Conservation (phyloP, 53 echinoderm and acorn worm species). For the Stichopus horrens region DNA sequence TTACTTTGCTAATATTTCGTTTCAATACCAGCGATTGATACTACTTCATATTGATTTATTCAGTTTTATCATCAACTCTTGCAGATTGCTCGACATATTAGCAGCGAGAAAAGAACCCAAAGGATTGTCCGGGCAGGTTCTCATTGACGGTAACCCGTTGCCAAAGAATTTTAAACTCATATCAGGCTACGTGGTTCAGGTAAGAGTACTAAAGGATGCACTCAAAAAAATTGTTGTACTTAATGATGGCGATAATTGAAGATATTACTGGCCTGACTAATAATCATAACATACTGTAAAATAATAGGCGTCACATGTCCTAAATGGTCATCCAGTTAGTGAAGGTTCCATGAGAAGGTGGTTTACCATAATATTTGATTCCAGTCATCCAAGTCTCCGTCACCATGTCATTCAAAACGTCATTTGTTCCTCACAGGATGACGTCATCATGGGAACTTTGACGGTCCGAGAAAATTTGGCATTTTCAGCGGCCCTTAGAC, state of each 20-base stretch:
- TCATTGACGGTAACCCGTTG: constrained; percentile 71
- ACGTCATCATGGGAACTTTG: constrained; percentile 88
- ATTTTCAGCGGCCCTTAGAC: constrained; percentile 78
- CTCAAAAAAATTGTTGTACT: not conserved
- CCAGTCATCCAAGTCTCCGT: too few relatives aligned
- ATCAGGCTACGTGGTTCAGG: constrained; percentile 96
- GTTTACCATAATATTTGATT: too few relatives aligned
- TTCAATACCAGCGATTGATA: too few relatives aligned
- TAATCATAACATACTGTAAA: too few relatives aligned
- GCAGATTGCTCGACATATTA: constrained; percentile 77
- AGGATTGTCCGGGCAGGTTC: constrained; percentile 73
- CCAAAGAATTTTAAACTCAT: constrained; percentile 77
- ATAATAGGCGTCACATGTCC: too few relatives aligned
- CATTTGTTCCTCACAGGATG: constrained; percentile 56
- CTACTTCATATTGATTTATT: too few relatives aligned
- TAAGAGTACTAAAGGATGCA: not conserved
- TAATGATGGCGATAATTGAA: too few relatives aligned
- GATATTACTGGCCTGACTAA: too few relatives aligned
- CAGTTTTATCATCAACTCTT: not conserved
- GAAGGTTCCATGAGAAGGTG: too few relatives aligned
- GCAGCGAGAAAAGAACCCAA: constrained; percentile 84
- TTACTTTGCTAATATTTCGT: too few relatives aligned
- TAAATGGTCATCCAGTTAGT: too few relatives aligned
- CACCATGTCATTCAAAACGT: too few relatives aligned
- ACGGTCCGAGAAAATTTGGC: constrained; percentile 80